Evolutionary conservation across 2,797 vertebrate genomes (phyloP).

Genomic region (Notolabrus celidotus): DNA sequence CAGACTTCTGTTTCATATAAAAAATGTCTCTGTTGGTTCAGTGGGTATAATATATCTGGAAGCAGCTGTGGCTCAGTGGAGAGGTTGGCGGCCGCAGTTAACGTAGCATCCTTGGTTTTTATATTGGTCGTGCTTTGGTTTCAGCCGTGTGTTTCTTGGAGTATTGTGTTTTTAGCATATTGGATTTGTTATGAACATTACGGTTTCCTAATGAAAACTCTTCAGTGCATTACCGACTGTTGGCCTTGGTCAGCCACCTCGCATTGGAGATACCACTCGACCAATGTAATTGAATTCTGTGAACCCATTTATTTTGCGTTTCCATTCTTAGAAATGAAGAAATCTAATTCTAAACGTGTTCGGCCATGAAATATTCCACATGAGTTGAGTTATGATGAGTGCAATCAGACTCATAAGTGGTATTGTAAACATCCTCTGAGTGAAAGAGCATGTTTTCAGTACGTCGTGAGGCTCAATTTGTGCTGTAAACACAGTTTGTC

Average conservation of each 20-base stretch:
- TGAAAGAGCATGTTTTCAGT: not conserved
- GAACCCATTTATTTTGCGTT: constrained; percentile 25
- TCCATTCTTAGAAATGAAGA: not conserved
- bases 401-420: constrained; percentile 33
- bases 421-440: constrained; percentile 8
- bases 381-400: constrained; percentile 16
- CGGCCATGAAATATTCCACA: not conserved
- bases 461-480: constrained; percentile 6
- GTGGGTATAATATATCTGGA: too few species aligned
- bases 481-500: constrained; percentile 35
- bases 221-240: too few species aligned
- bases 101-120: too few species aligned
- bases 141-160: too few species aligned
- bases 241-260: not conserved
- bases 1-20: too few species aligned
- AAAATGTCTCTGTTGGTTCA: too few species aligned
- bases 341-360: constrained; percentile 20
- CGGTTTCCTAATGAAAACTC: too few species aligned
- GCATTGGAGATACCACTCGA: not conserved
- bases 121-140: too few species aligned
- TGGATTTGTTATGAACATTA: too few species aligned
- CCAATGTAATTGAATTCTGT: not conserved
- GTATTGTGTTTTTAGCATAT: too few species aligned
- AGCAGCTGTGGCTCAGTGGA: too few species aligned
- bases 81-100: too few species aligned